Percentiles rank a stretch among this genome's conserved stretches.
phyloP scores from a whole-genome alignment of 2,888 invertebrate genomes.

The Thera obeliscata region DNA sequence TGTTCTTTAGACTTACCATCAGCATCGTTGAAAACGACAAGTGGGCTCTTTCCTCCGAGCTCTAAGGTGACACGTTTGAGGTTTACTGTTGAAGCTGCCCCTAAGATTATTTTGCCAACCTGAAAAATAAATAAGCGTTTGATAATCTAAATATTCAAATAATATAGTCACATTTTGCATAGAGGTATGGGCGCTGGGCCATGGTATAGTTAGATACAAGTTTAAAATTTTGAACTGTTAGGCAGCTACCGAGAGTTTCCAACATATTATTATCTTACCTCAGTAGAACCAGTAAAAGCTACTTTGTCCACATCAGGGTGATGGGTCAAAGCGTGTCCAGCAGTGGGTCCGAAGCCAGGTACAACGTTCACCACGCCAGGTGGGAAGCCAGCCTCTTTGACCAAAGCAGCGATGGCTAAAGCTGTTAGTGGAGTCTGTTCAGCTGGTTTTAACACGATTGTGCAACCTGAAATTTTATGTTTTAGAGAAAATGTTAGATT shows the following conservation, averaged over 20 bases:
- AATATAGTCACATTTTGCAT: too few relatives aligned
- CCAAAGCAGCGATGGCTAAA: conserved; percentile 92
- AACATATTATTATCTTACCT: conserved; percentile 50
- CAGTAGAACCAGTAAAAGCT: conserved; percentile 88
- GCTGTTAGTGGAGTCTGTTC: conserved; percentile 98
- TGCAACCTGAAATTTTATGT: conserved; percentile 84
- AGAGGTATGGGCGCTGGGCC: too few relatives aligned
- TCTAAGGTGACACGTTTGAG: conserved; percentile 93
- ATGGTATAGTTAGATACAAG: too few relatives aligned
- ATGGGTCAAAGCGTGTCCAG: conserved; percentile 90
- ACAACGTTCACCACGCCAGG: conserved; percentile 96
- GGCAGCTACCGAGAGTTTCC: too few relatives aligned
- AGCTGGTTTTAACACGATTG: conserved; percentile 95
- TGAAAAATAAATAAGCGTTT: conserved; percentile 44
- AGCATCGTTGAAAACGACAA: conserved; percentile 92
- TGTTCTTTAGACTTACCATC: conserved; percentile 82
- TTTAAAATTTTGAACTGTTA: too few relatives aligned
- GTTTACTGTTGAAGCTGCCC: conserved; percentile 90
- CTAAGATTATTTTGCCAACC: conserved; percentile 84
- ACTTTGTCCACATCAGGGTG: conserved; percentile 93
- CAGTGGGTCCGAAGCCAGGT: conserved; percentile 93
- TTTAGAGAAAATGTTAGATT: not conserved
- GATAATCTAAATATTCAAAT: too few relatives aligned
- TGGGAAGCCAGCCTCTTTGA: conserved; percentile 95
- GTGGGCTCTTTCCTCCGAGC: conserved; percentile 95